A percentile compares a stretch with the other conserved stretches of the same genome.
Conservation (phyloP, 2,888 invertebrate species). For the Geophilus truncorum region DNA sequence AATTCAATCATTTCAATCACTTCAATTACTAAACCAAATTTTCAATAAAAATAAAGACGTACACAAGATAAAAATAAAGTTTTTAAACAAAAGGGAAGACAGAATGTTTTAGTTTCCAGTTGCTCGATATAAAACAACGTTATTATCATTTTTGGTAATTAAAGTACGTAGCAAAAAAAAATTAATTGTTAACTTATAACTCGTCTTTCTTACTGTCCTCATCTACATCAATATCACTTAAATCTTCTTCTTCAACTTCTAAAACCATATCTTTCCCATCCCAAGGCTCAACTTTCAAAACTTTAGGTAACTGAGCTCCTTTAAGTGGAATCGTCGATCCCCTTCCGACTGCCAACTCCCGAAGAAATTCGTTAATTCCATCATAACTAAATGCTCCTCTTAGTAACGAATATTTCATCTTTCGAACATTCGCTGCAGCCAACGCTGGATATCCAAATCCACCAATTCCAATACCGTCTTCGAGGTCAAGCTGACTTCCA, state of each 20-base stretch:
- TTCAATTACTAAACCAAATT: too few species aligned
- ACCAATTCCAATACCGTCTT: conserved; percentile 87
- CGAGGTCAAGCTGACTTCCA: conserved; percentile 73
- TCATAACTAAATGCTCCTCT: conserved; percentile 89
- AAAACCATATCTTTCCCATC: conserved; percentile 90
- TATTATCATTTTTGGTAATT: neutral
- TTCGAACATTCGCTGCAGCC: conserved; percentile 92
- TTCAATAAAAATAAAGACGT: too few species aligned
- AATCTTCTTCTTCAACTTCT: conserved; percentile 86
- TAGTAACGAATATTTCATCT: conserved; percentile 91
- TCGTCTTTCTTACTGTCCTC: conserved; percentile 43
- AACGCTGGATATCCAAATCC: conserved; percentile 99
- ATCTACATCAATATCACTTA: conserved; percentile 80
- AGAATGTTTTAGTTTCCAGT: too few species aligned
- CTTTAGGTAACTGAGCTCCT: conserved; percentile 71
- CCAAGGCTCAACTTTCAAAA: conserved; percentile 69
- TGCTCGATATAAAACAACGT: too few species aligned
- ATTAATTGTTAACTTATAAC: conserved; percentile 37
- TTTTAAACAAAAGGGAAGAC: too few species aligned
- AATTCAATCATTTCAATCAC: too few species aligned
- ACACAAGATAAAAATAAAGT: too few species aligned
- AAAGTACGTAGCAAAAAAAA: neutral
- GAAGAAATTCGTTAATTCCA: conserved; percentile 91
- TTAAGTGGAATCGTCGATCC: conserved; percentile 84
- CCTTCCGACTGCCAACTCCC: conserved; percentile 86